Evolutionary conservation across 2,113 vertebrate genomes (phyloP).

Genomic region (Craseonycteris thonglongyai): DNA sequence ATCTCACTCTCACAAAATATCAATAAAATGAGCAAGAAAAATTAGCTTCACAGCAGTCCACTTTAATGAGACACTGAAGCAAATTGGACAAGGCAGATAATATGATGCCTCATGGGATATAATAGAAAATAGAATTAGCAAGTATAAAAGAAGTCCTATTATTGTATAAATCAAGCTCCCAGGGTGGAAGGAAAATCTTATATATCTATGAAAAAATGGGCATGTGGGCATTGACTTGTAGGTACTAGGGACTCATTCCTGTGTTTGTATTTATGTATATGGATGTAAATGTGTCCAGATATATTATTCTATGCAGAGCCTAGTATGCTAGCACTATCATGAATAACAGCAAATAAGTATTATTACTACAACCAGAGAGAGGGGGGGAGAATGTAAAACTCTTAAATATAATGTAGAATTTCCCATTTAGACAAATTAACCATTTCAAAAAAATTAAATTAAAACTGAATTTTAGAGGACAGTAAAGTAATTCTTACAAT

Average conservation of each 20-base stretch:
- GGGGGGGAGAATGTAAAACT: neutral
- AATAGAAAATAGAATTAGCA: conserved; percentile 67
- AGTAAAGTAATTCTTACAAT: neutral
- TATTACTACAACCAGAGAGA: neutral
- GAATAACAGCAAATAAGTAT: conserved; percentile 27
- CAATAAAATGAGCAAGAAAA: conserved; percentile 70
- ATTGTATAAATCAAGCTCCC: neutral
- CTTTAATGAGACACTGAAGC: conserved; percentile 61
- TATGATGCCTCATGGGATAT: conserved; percentile 56
- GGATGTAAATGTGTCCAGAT: neutral
- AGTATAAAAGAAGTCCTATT: conserved; percentile 56
- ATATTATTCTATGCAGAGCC: neutral
- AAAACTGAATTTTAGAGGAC: neutral
- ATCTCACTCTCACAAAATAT: conserved; percentile 65
- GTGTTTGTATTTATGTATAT: conserved; percentile 1
- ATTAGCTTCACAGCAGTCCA: conserved; percentile 65
- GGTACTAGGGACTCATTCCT: neutral
- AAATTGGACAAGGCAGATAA: conserved; percentile 66
- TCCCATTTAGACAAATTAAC: neutral
- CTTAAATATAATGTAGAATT: neutral
- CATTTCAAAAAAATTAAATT: neutral
- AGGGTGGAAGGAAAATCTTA: neutral
- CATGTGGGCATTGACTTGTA: neutral
- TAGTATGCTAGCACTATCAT: neutral
- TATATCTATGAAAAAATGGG: neutral